These are phyloP conservation scores for Magallana ariakensis DNA, from an alignment of 1,140 invertebrate species.

Conservation along the genomic window DNA sequence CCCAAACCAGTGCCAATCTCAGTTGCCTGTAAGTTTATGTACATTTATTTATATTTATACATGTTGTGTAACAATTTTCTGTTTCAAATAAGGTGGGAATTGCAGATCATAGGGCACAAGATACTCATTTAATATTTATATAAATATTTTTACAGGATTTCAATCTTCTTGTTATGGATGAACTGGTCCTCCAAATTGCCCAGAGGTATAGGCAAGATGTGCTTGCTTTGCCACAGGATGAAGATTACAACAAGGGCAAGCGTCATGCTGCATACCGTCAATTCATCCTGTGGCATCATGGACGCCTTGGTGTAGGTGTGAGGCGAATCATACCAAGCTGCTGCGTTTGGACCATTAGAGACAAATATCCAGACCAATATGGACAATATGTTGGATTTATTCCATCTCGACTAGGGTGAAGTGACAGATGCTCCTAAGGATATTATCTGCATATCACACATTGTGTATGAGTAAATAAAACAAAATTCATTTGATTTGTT, in stretches of 20 bases:
- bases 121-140: too few species aligned
- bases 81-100: too few species aligned
- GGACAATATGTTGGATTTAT: constrained; percentile 53
- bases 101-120: too few species aligned
- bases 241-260: constrained; percentile 10
- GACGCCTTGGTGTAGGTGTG: constrained; percentile 39
- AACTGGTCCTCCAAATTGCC: constrained; percentile 20
- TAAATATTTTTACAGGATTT: constrained; percentile 50
- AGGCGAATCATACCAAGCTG: constrained; percentile 46
- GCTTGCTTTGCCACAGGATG: constrained; percentile 39
- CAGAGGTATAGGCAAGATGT: constrained; percentile 45
- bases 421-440: too few species aligned
- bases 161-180: constrained; percentile 33
- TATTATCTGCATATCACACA: too few species aligned
- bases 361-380: constrained; percentile 52
- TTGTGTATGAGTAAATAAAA: too few species aligned
- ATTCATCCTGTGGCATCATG: constrained; percentile 52
- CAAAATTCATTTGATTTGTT: too few species aligned
- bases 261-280: constrained; percentile 56
- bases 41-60: too few species aligned
- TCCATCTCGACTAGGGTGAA: neutral
- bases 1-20: too few species aligned
- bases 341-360: constrained; percentile 53
- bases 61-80: too few species aligned
- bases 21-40: too few species aligned